Base-by-base conservation (phyloP, 1,140 invertebrate genomes). In the Dreissena polymorpha region DNA sequence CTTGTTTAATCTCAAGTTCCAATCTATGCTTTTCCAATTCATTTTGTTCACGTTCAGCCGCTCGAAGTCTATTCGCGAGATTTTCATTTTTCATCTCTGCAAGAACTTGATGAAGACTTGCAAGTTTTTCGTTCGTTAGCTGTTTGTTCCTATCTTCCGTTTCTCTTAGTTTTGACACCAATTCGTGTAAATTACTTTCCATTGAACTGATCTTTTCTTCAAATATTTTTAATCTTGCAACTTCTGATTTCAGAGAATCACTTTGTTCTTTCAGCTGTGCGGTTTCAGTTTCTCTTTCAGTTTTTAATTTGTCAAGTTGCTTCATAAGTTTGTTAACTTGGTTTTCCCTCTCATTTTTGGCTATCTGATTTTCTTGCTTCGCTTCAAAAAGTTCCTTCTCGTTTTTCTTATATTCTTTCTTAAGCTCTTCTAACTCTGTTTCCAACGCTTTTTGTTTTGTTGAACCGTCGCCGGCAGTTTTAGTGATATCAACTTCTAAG, bases 51-150 rank as follows among this genome's bases (percentile, higher is more conserved):
- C 27, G 73, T 27, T 82, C 79, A 16, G 79, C 79, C 21, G 70
- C 71, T 57, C 79, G 57, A 18, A 82, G 64, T 14, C 79, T 18
- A 51, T 82, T 82, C 6, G 79, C 79, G 23, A 82, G 50, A 39
- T 82, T 82, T 74, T 82, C 79, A 68, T 64, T 82, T 68, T 82
- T 82, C 79, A 82, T 82, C 74, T 82, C 79, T 64, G 64, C 67
- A 50, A 82, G 70, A 27, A 82, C 79, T 39, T 82, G 71, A 16
- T 82, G 68, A 23, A 82, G 72, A 74, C 79, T 82, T n/a, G 69
- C 27, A 18, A 82, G 71, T 68, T 27, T 82, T 65, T 74, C 21
- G 29, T 73, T 72, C 53, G 70, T 82, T 21, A 67, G 18, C 3
- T 73, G 21, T 51, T 82, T 82, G 50, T 82, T 82, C 65, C 79